phyloP scores from a whole-genome alignment of 92 coral and sea anemone genomes.

The Porites cylindrica region DNA sequence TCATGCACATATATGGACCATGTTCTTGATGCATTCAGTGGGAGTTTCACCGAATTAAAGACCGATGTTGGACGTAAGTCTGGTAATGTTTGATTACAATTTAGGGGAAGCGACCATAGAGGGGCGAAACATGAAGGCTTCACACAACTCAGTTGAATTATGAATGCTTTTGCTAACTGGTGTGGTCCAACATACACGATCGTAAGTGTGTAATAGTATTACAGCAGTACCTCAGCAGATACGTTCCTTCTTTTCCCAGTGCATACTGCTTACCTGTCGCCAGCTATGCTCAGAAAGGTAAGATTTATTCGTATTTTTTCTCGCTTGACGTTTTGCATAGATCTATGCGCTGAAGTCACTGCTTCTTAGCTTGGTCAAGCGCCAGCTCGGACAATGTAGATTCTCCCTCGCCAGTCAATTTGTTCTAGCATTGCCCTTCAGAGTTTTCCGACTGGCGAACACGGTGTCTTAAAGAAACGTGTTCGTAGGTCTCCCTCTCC shows the following conservation, averaged over 20 bases:
- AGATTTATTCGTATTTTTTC: background rate
- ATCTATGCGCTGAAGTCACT: too few relatives aligned
- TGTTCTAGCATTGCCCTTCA: too few relatives aligned
- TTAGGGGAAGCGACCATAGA: background rate
- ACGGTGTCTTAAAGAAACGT: too few relatives aligned
- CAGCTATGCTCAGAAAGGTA: constrained; percentile 28
- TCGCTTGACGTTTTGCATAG: too few relatives aligned
- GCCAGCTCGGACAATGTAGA: too few relatives aligned
- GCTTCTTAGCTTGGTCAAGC: too few relatives aligned
- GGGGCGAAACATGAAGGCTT: background rate
- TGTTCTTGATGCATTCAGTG: background rate
- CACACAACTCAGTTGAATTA: too few relatives aligned
- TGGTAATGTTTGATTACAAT: background rate
- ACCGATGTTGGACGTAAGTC: constrained; percentile 18
- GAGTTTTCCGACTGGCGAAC: too few relatives aligned
- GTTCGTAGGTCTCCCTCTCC: background rate
- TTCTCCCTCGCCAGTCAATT: too few relatives aligned
- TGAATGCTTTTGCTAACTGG: too few relatives aligned
- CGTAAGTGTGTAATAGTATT: background rate
- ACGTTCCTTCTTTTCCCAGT: background rate
- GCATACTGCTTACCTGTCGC: constrained; percentile 24
- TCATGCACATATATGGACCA: constrained; percentile 28
- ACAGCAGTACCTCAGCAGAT: background rate
- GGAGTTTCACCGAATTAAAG: background rate
- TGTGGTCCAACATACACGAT: too few relatives aligned